phyloP scores from a whole-genome alignment of 2,797 vertebrate species.

The Pogoniulus pusillus region DNA sequence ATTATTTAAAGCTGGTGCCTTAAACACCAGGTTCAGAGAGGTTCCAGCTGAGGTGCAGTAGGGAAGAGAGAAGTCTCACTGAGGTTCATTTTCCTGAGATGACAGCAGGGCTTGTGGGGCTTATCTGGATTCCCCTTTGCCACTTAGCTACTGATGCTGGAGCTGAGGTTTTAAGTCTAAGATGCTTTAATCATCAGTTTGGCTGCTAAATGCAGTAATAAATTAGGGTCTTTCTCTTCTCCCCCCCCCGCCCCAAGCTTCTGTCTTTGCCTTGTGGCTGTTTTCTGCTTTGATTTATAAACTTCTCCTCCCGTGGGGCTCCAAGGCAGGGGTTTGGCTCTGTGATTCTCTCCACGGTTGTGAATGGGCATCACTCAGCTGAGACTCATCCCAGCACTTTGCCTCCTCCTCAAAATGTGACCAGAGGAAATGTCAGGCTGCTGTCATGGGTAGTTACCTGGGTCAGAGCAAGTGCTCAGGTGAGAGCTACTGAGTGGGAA shows the following conservation, averaged over 20 bases:
- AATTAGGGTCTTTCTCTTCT: background rate
- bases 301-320: background rate
- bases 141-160: background rate
- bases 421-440: background rate
- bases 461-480: background rate
- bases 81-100: background rate
- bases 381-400: background rate
- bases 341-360: background rate
- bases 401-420: background rate
- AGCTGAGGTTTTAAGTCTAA: slow-evolving; percentile 43
- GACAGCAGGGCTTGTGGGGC: background rate
- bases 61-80: background rate
- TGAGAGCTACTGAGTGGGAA: background rate
- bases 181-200: slow-evolving; percentile 40
- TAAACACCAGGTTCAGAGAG: background rate
- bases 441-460: background rate
- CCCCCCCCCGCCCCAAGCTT: background rate
- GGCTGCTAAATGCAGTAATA: slow-evolving; percentile 45
- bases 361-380: background rate
- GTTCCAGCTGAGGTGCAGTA: background rate
- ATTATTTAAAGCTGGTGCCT: background rate
- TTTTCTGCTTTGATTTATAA: slow-evolving; percentile 43
- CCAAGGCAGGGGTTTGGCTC: background rate
- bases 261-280: background rate
- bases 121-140: slow-evolving; percentile 26